Conservation (phyloP, 2,113 vertebrate species). For the Stigmatopora nigra region DNA sequence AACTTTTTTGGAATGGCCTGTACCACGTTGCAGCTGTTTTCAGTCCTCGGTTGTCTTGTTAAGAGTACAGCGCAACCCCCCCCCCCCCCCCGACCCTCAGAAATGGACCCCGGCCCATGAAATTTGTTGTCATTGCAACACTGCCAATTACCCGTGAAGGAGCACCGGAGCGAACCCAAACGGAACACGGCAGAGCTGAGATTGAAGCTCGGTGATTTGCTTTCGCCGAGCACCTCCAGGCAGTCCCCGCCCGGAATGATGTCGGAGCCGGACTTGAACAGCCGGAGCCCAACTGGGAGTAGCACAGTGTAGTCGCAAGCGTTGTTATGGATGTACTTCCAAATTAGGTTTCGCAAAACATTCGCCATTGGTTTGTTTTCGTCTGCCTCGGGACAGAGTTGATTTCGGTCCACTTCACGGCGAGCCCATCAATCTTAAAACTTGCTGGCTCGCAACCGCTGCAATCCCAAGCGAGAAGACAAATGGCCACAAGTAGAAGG, state of each 20-base stretch:
- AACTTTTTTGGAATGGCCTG: not conserved
- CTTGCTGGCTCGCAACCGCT: conserved; percentile 5
- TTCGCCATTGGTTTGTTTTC: not conserved
- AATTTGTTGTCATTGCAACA: conserved; percentile 16
- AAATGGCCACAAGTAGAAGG: conserved; percentile 2
- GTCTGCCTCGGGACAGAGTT: conserved; percentile 14
- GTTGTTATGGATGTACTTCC: conserved; percentile 7
- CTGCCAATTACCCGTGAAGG: conserved; percentile 32
- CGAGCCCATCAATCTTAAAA: conserved; percentile 31
- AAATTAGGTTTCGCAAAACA: conserved; percentile 3
- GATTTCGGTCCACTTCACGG: conserved; percentile 13
- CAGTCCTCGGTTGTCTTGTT: not conserved
- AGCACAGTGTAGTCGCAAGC: conserved; percentile 8
- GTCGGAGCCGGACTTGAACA: conserved; percentile 25
- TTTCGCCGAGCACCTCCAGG: conserved; percentile 19
- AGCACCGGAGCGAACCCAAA: conserved; percentile 20
- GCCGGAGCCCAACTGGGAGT: conserved; percentile 10
- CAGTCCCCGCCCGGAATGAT: conserved; percentile 38
- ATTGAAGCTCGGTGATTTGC: conserved; percentile 21
- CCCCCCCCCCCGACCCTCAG: not conserved
- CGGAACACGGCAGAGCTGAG: conserved; percentile 17
- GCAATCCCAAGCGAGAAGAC: conserved; percentile 15
- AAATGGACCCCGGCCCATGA: conserved; percentile 8
- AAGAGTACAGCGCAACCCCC: not conserved
- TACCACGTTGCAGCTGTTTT: conserved; percentile 1